Evolutionary conservation across 2,113 vertebrate species (phyloP).

Genomic region (Brachyhypopomus occidentalis): DNA sequence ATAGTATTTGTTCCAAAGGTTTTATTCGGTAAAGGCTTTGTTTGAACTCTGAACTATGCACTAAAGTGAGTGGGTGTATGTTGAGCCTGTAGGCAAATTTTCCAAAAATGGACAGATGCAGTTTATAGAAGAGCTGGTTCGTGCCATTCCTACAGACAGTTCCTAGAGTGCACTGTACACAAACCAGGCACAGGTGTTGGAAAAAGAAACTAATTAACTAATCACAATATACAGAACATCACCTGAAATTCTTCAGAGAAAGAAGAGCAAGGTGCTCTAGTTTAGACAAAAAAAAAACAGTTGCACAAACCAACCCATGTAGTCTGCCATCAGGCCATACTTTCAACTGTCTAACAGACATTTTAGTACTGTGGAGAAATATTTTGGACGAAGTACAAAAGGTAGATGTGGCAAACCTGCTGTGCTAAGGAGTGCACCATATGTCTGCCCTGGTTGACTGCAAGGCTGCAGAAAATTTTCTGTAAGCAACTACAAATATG

Average conservation of each 20-base stretch:
- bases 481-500: neutral
- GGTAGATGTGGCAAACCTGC: neutral
- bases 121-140: too few species aligned
- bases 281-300: neutral
- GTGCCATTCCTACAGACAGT: too few species aligned
- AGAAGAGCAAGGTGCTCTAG: neutral
- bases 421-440: neutral
- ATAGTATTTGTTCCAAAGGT: neutral
- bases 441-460: neutral
- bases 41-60: neutral
- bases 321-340: neutral
- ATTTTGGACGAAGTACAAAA: neutral
- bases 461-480: neutral
- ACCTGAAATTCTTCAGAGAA: too few species aligned
- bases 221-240: too few species aligned
- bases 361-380: neutral
- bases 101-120: neutral
- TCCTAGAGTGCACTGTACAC: too few species aligned
- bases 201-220: too few species aligned
- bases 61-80: neutral
- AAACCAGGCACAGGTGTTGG: too few species aligned
- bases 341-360: neutral
- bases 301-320: neutral
- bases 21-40: neutral
- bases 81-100: neutral